phyloP scores from a whole-genome alignment of 1,140 invertebrate genomes.

The Drosophila bocqueti region DNA sequence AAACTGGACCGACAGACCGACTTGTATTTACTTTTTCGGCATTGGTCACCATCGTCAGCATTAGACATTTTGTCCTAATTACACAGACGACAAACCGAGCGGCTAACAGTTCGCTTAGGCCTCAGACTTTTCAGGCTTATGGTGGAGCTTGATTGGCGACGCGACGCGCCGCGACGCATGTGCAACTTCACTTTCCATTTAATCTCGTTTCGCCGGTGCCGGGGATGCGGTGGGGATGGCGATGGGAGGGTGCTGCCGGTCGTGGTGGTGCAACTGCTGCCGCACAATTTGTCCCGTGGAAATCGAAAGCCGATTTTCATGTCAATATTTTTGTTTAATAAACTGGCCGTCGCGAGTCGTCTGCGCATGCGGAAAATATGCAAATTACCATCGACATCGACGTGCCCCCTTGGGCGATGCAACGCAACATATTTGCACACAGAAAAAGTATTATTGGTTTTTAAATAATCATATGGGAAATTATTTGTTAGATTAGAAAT shows the following conservation, averaged over 20 bases:
- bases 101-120: constrained; percentile 18
- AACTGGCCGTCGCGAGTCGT: constrained; percentile 56
- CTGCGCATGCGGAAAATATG: constrained; percentile 81
- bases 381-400: constrained; percentile 64
- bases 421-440: constrained; percentile 37
- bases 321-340: constrained; percentile 82
- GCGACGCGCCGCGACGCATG: constrained; percentile 68
- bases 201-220: constrained; percentile 60
- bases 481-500: no score
- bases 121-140: constrained; percentile 12
- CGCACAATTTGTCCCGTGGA: constrained; percentile 80
- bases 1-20: constrained; percentile 48
- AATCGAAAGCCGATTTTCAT: constrained; percentile 84
- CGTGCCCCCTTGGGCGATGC: constrained; percentile 30
- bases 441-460: background rate
- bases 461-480: background rate
- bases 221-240: background rate
- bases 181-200: constrained; percentile 82
- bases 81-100: constrained; percentile 66
- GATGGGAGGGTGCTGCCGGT: background rate
- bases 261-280: constrained; percentile 57
- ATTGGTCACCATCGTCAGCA: constrained; percentile 62
- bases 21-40: constrained; percentile 77
- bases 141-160: constrained; percentile 63
- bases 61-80: constrained; percentile 83